phyloP scores from a whole-genome alignment of 2,888 invertebrate genomes.

The Schrankia costaestrigalis region DNA sequence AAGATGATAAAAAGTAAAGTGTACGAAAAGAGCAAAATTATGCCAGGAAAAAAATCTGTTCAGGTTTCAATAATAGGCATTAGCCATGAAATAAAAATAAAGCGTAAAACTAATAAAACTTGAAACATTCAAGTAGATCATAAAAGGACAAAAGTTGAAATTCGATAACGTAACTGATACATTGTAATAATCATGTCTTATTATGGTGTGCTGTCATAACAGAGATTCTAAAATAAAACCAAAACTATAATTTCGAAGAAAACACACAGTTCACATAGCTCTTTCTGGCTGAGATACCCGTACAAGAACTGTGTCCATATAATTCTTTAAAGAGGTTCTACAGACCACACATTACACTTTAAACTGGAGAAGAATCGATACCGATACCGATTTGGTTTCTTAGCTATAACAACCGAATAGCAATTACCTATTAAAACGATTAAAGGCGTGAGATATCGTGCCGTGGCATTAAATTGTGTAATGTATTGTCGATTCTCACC shows the following conservation, averaged over 20 bases:
- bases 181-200: slow-evolving; percentile 55
- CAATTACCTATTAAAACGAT: slow-evolving; percentile 55
- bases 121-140: slow-evolving; percentile 24
- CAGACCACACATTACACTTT: slow-evolving; percentile 61
- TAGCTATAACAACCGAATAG: slow-evolving; percentile 46
- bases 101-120: no score
- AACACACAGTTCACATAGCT: slow-evolving; percentile 21
- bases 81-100: no score
- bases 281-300: slow-evolving; percentile 22
- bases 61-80: no score
- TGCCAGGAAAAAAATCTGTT: no score
- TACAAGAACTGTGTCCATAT: slow-evolving; percentile 36
- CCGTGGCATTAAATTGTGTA: slow-evolving; percentile 53
- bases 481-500: slow-evolving; percentile 54
- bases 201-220: slow-evolving; percentile 62
- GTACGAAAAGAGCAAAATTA: no score
- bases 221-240: slow-evolving; percentile 44
- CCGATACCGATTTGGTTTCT: slow-evolving; percentile 49
- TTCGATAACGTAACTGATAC: slow-evolving; percentile 46
- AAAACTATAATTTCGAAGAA: slow-evolving; percentile 18
- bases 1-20: no score
- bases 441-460: slow-evolving; percentile 52
- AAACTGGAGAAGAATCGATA: slow-evolving; percentile 49
- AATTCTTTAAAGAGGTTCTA: slow-evolving; percentile 46
- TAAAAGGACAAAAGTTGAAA: slow-evolving; percentile 49